Percentiles rank a stretch among this genome's conserved stretches.
These are phyloP conservation scores for Invenusta paracnida DNA, from an alignment of 2,888 invertebrate species.

Conservation along the genomic window DNA sequence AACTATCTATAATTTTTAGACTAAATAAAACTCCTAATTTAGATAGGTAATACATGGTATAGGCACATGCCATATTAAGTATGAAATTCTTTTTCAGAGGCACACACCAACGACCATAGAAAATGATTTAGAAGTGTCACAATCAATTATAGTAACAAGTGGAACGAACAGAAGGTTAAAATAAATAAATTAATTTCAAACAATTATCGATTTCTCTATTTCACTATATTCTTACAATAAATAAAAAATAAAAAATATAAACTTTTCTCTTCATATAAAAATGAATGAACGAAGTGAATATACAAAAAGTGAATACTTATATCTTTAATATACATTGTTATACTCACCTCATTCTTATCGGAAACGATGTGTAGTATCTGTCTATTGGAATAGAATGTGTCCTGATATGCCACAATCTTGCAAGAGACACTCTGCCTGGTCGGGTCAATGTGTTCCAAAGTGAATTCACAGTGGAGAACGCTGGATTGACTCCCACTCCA, in stretches of 20 bases:
- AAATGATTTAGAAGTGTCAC: too few relatives aligned
- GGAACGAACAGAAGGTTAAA: too few relatives aligned
- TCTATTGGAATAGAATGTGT: conserved; percentile 68
- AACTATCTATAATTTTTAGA: too few relatives aligned
- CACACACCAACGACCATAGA: too few relatives aligned
- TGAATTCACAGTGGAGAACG: conserved; percentile 76
- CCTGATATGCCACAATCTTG: conserved; percentile 72
- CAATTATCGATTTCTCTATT: not conserved
- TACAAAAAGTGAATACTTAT: not conserved
- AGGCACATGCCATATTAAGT: too few relatives aligned
- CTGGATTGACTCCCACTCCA: conserved; percentile 72
- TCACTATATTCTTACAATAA: not conserved
- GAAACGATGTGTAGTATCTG: conserved; percentile 61
- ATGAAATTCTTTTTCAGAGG: too few relatives aligned
- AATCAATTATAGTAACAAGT: too few relatives aligned
- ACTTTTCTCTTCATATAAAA: too few relatives aligned
- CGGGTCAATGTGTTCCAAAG: conserved; percentile 61
- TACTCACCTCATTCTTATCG: conserved; percentile 55
- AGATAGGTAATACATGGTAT: too few relatives aligned
- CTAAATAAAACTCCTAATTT: too few relatives aligned
- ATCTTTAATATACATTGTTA: not conserved
- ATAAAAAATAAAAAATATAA: not conserved
- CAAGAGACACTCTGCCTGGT: conserved; percentile 64
- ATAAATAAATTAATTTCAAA: not conserved
- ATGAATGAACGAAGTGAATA: too few relatives aligned